Evolutionary conservation across 2,113 vertebrate species (phyloP).

Genomic region (Aptenodytes patagonicus): DNA sequence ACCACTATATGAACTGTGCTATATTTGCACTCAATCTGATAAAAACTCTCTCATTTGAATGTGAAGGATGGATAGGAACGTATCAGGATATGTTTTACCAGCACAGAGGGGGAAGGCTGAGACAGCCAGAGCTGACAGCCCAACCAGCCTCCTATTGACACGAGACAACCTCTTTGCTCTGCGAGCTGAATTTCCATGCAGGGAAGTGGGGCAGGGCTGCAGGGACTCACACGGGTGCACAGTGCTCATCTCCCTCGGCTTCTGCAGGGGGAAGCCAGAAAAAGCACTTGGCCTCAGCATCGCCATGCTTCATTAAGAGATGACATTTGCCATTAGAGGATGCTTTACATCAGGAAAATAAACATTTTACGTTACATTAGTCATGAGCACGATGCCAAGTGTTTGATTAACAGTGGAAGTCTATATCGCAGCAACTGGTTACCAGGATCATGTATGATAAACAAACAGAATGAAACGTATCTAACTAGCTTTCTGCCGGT

Average conservation of each 20-base stretch:
- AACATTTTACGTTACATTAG: background rate
- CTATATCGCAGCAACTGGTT: background rate
- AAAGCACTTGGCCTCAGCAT: background rate
- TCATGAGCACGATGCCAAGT: background rate
- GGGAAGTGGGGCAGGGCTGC: background rate
- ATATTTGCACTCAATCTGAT: background rate
- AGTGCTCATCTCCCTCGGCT: background rate
- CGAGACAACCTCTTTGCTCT: background rate
- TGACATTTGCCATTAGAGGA: background rate
- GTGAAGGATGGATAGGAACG: background rate
- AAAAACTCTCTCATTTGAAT: background rate
- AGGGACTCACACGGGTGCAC: background rate
- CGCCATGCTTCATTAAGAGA: background rate
- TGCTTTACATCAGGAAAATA: slow-evolving; percentile 26
- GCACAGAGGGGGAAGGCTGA: background rate
- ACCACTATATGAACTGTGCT: background rate
- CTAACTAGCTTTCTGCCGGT: background rate
- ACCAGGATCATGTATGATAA: background rate
- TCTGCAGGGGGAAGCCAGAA: background rate
- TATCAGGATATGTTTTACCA: background rate
- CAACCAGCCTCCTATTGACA: background rate
- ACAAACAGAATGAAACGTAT: slow-evolving; percentile 45
- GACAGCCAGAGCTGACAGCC: background rate
- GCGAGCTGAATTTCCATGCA: rapidly evolving
- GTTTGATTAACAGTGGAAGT: slow-evolving; percentile 18